phyloP scores from a whole-genome alignment of 2,113 vertebrate species.

The Rhegmatorhina hoffmannsi region DNA sequence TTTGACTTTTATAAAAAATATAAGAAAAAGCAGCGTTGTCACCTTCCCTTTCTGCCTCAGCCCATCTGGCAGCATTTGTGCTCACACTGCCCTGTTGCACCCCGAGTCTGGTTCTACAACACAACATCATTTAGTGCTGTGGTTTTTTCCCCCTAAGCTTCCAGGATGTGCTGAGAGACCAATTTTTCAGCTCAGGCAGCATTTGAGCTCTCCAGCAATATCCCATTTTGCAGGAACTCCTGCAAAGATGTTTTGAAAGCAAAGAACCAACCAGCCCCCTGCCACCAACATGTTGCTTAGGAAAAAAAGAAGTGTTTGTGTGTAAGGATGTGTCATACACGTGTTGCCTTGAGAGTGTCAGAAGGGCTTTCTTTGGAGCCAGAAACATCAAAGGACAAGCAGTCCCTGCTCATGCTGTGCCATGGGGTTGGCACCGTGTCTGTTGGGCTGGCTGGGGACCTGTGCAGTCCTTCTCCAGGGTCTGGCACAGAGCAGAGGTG shows the following conservation, averaged over 20 bases:
- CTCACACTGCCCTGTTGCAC: neutral
- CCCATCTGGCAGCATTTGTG: neutral
- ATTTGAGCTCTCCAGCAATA: neutral
- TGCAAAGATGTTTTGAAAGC: neutral
- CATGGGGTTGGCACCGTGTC: neutral
- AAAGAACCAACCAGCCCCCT: neutral
- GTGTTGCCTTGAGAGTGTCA: neutral
- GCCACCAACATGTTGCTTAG: neutral
- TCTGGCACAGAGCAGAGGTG: neutral
- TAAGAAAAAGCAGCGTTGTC: neutral
- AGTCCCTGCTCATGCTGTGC: neutral
- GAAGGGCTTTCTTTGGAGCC: conserved; percentile 21
- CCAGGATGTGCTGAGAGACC: neutral
- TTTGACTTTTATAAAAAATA: neutral
- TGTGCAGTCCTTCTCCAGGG: neutral
- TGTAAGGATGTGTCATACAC: neutral
- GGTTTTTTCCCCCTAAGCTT: neutral
- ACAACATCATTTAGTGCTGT: neutral
- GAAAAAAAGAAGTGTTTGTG: neutral
- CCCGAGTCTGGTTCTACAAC: neutral
- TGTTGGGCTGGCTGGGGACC: neutral
- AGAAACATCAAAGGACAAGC: neutral
- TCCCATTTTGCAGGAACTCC: neutral
- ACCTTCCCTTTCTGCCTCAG: neutral
- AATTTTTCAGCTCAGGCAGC: neutral